Base-by-base conservation (phyloP, 2,113 vertebrate genomes). In the Serilophus lunatus region DNA sequence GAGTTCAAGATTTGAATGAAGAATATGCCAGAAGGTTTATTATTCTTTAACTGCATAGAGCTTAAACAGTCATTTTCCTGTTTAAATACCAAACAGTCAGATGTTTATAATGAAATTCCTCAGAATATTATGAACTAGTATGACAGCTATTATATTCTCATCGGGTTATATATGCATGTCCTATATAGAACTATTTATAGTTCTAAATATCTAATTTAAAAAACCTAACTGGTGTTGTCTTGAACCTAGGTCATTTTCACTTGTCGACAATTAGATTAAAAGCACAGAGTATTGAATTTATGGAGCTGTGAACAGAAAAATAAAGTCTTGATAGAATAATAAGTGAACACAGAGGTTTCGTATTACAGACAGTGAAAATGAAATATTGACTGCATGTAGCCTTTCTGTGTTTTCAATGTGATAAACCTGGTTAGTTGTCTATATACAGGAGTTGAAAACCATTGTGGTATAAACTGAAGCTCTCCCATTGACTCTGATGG, bases 21-120 rank as follows among this genome's bases (percentile, higher is more conserved):
- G 36, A 87, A 22, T 66, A 63, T 94, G 25, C 40, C 74, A 93
- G 86, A 76, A 93, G 49, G 61, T 88, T 92, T 93, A 79, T 91
- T 94, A 88, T 95, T 87, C 13, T 94, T 93, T 91, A 82, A 87
- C 70, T 80, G 47, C 54, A 10, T 53, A 92, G 54, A 69, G 44
- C 53, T 95, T 89, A 89, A 84, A 82, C 15, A 78, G 35, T 31
- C 3, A 92, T 95, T 92, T 92, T 91, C 57, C 23, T 87, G 40
- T 91, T 96, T 87, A 89, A 95, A 94, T 82, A 87, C 61, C 50
- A 84, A 86, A 54, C 29, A 87, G 69, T 95, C 82, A 95, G 42
- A 82, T 84, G 90, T 72, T 92, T 85, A 74, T 95, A 93, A 95
- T 94, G 92, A 92, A 92, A 94, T 91, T 91, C 59, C 45, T 60